Conservation (phyloP, 1,140 invertebrate genomes). For the Papilio polytes region DNA sequence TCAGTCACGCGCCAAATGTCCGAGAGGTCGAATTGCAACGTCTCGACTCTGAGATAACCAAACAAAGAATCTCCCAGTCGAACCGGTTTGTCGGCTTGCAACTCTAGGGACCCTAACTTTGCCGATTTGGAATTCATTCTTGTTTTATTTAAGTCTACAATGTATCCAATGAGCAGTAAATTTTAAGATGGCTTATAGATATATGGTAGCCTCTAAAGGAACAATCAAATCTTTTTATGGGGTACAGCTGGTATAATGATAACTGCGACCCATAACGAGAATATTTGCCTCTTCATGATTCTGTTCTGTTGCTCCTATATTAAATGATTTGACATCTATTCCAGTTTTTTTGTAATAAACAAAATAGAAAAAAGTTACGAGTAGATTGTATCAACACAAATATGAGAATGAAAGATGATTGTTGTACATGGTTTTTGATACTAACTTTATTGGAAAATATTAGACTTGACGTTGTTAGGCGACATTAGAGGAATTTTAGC, state of each 20-base stretch:
- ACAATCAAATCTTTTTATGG: slow-evolving; percentile 26
- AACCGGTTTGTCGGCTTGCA: slow-evolving; percentile 73
- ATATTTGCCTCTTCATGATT: no score
- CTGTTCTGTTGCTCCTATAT: neutral
- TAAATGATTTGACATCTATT: neutral
- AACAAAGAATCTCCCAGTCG: slow-evolving; percentile 74
- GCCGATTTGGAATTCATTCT: slow-evolving; percentile 68
- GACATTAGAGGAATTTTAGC: neutral
- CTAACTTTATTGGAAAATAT: neutral
- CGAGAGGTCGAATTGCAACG: slow-evolving; percentile 55
- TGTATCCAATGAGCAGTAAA: slow-evolving; percentile 40
- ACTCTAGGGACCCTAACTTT: slow-evolving; percentile 74
- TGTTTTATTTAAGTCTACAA: slow-evolving; percentile 57
- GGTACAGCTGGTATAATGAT: neutral
- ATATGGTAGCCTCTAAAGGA: neutral
- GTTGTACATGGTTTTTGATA: neutral
- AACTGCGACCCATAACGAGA: neutral
- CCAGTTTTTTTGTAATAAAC: no score
- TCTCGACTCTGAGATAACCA: slow-evolving; percentile 68
- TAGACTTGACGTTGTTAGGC: neutral
- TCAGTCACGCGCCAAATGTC: slow-evolving; percentile 57
- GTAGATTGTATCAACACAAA: no score
- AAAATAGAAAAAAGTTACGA: no score
- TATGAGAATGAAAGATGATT: no score
- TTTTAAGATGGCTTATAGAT: slow-evolving; percentile 15